Evolutionary conservation across 1,140 invertebrate species (phyloP), one percentile per base, ranked within the genome.

Genomic region (Planococcus citri): DNA sequence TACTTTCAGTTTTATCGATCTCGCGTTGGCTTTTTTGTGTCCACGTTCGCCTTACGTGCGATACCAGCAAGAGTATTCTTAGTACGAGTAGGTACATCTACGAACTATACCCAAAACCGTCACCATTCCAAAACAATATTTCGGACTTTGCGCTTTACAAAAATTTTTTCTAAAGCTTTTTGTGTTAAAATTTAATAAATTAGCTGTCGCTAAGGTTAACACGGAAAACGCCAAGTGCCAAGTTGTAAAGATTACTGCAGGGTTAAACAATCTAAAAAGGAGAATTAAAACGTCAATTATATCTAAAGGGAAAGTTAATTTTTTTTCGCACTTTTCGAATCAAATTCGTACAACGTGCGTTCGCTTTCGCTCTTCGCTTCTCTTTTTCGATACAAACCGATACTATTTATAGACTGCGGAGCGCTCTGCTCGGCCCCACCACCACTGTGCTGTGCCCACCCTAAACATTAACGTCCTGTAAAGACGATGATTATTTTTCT

Each of bases 1-100:
- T 51, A 51, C n/a, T 51, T 51, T 51, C 41, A 51, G 41, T 51
- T 51, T 51, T 51, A 51, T 51, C 41, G 41, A 51, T 51, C 41
- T 51, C 41, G 6, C 12, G 29, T 51, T 9, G 2, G 10, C 33
- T 51, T 51, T 51, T 9, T 20, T 51, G 41, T 51, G 41, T 51
- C 41, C 41, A 51, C 10, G 41, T 51, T 51, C 12, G 12, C n/a
- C 41, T 51, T 51, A 6, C 41, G 29, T 17, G 33, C 6, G 6
- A 37, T 14, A 14, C 33, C 6, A 37, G 33, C 14, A 37, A 6
- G 14, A 8, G 33, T 37, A 37, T 37, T 37, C 33, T n/a, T n/a
- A n/a, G n/a, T n/a, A n/a, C n/a, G n/a, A n/a, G n/a, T n/a, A n/a
- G n/a, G n/a, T n/a, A n/a, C n/a, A n/a, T n/a, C n/a, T n/a, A n/a